Conservation (phyloP, 1,140 invertebrate species). For the Apolygus lucorum region DNA sequence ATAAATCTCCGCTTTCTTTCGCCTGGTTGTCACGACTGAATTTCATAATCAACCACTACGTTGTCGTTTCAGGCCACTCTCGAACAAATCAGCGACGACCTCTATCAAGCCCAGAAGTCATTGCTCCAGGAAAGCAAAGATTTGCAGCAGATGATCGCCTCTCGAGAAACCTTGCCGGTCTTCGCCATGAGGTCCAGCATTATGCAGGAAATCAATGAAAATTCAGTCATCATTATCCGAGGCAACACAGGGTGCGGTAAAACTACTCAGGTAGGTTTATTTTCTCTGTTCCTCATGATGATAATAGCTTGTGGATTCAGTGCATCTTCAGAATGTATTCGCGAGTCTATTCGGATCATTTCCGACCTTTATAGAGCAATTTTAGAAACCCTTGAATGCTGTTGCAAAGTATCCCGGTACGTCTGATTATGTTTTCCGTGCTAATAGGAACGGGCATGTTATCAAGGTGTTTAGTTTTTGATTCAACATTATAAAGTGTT, state of each 20-base stretch:
- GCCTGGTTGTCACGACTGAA: too few species aligned
- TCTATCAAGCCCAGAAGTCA: conserved; percentile 54
- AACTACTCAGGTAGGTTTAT: conserved; percentile 48
- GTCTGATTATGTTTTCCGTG: too few species aligned
- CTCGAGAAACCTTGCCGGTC: conserved; percentile 67
- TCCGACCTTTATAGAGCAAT: too few species aligned
- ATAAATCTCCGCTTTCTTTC: too few species aligned
- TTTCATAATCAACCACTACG: neutral
- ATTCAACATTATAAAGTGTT: too few species aligned
- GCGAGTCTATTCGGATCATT: too few species aligned
- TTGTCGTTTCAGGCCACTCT: conserved; percentile 48
- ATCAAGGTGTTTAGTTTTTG: too few species aligned
- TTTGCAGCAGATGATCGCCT: conserved; percentile 55
- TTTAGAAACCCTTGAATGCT: too few species aligned
- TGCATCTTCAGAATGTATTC: too few species aligned
- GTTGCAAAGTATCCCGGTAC: too few species aligned
- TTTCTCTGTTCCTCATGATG: neutral
- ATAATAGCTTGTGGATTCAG: neutral
- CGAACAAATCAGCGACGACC: conserved; percentile 70
- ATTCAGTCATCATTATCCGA: conserved; percentile 77
- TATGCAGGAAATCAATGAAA: conserved; percentile 74
- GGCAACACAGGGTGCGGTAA: conserved; percentile 92
- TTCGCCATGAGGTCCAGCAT: conserved; percentile 60
- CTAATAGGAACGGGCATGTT: too few species aligned
- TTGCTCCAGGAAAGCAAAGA: conserved; percentile 51